A percentile compares a stretch with the other conserved stretches of the same genome.
Conservation (phyloP, 2,888 invertebrate species). For the Gortyna flavago region DNA sequence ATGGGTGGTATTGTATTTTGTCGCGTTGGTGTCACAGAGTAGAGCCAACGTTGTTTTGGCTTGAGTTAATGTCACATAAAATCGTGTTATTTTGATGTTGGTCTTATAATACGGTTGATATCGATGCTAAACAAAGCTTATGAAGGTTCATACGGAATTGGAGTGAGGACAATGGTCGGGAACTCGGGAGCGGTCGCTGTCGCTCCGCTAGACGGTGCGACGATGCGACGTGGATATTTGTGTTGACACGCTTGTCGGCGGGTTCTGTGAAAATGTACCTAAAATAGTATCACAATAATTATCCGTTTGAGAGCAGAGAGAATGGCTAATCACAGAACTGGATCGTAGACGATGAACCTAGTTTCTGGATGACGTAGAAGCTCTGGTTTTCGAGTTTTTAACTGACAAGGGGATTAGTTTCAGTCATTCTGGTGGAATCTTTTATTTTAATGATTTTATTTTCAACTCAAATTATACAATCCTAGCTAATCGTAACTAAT, state of each 20-base stretch:
- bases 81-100: conserved; percentile 78
- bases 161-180: conserved; percentile 65
- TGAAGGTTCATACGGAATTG: conserved; percentile 64
- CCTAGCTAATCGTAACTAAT: conserved; percentile 21
- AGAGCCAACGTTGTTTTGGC: conserved; percentile 67
- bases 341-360: conserved; percentile 57
- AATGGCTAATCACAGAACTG: conserved; percentile 60
- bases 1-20: conserved; percentile 71
- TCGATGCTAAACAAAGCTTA: conserved; percentile 71
- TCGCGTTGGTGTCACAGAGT: conserved; percentile 66
- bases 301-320: conserved; percentile 52
- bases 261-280: conserved; percentile 58
- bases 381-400: conserved; percentile 32
- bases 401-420: conserved; percentile 43
- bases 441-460: conserved; percentile 37
- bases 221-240: conserved; percentile 56
- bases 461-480: conserved; percentile 31
- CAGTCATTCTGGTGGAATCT: conserved; percentile 16
- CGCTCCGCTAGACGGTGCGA: conserved; percentile 49
- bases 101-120: conserved; percentile 70
- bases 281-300: conserved; percentile 65
- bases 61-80: conserved; percentile 76
- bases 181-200: conserved; percentile 31
- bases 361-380: conserved; percentile 38
- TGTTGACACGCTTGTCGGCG: conserved; percentile 68